Percentiles rank a stretch among this genome's conserved stretches.
These are phyloP conservation scores for Drosophila trichaetosa DNA, from an alignment of 2,888 invertebrate genomes.

Conservation along the genomic window DNA sequence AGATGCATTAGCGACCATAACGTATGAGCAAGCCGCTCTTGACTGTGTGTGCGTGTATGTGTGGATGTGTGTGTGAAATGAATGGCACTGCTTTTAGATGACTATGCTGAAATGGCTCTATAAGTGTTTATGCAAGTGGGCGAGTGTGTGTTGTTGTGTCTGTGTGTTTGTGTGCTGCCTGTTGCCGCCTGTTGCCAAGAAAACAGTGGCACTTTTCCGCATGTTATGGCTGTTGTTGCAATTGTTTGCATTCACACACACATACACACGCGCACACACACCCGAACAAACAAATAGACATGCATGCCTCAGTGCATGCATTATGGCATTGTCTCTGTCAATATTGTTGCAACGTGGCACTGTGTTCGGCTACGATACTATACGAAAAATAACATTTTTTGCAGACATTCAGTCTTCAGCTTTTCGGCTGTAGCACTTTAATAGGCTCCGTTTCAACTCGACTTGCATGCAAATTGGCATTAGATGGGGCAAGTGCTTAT, in stretches of 20 bases:
- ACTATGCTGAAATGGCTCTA: constrained; percentile 73
- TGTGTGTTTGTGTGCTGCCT: constrained; percentile 31
- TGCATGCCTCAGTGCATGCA: constrained; percentile 58
- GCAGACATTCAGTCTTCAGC: constrained; percentile 60
- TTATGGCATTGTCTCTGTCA: constrained; percentile 77
- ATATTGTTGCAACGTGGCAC: constrained; percentile 66
- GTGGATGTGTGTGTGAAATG: constrained; percentile 33
- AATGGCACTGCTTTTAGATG: constrained; percentile 74
- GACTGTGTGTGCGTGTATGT: not conserved
- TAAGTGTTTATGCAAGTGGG: constrained; percentile 76
- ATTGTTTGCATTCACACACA: constrained; percentile 63
- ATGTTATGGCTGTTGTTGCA: constrained; percentile 76
- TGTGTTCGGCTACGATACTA: constrained; percentile 41
- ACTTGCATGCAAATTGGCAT: constrained; percentile 45
- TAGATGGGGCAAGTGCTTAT: constrained; percentile 26
- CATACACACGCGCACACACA: constrained; percentile 17
- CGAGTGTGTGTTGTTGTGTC: constrained; percentile 22
- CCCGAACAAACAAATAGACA: not conserved
- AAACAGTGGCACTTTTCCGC: constrained; percentile 77
- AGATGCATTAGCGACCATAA: constrained; percentile 77
- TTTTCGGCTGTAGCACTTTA: constrained; percentile 57
- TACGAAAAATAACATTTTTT: constrained; percentile 59
- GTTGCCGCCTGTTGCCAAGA: constrained; percentile 64
- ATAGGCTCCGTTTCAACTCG: constrained; percentile 36
- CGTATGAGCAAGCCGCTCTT: constrained; percentile 53